Base-by-base conservation (phyloP, 1,140 invertebrate genomes). In the Drosophila simulans region DNA sequence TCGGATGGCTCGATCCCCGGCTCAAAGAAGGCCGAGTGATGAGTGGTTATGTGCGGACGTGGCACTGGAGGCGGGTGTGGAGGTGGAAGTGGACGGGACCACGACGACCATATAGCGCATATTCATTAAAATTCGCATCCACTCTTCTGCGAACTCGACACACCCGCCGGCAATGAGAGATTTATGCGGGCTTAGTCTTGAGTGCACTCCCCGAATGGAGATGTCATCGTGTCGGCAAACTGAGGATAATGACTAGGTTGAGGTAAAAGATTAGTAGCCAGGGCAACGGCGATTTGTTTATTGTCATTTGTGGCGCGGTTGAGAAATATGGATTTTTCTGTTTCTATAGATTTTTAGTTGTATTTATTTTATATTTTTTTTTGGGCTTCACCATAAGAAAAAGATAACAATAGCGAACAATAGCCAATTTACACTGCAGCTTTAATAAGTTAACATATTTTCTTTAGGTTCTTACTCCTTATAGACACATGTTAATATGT, bases 81-180 rank as follows among this genome's bases (percentile, higher is more conserved):
- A 17, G 0, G 42, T 17, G 15, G 35, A 45, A 25, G 40, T 40
- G 53, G 37, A 10, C 7, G 35, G 15, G 31, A 40, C 17, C 65
- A 34, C 63, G 25, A 70, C 49, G 66, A 48, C 66, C 66, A 70
- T 40, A 80, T 64, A 83, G 77, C 69, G 68, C 71, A 79, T 74
- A 89, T 89, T 86, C 83, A 86, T 86, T 86, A 86, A 79, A 69
- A 89, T 68, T 65, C 52, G 72, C 55, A 68, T 65, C 75, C 66
- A 79, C 77, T 83, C 78, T 78, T 60, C 74, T 59, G 69, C 68
- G 74, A 55, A 77, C 82, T 85, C 82, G 64, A 53, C 57, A 66
- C 59, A 56, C 51, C 58, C 52, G 51, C 13, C 40, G 52, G 59
- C 74, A 55, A 58, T 66, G 71, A 66, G 73, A 78, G 82, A 86